phyloP scores from a whole-genome alignment of 92 coral and sea anemone genomes.

The Actinostola sp. region DNA sequence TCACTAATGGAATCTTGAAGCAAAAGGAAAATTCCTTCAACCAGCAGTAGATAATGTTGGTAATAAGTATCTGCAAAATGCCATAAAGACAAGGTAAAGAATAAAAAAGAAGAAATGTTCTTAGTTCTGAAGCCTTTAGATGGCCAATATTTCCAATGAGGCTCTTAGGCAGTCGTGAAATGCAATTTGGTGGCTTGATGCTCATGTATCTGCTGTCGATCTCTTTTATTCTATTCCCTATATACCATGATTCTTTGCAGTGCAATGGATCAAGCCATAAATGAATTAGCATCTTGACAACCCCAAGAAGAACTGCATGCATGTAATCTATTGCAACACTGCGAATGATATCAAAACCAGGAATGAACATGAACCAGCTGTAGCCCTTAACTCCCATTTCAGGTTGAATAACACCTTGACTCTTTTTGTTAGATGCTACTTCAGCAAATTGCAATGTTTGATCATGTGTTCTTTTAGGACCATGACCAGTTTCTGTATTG shows the following conservation, averaged over 20 bases:
- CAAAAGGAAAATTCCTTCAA: no score
- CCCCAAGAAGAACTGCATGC: slow-evolving; percentile 28
- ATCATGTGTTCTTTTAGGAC: no score
- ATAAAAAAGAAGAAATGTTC: slow-evolving; percentile 49
- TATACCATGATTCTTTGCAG: not conserved
- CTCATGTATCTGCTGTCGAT: slow-evolving; percentile 17
- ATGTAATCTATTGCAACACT: slow-evolving; percentile 37
- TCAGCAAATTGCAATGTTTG: no score
- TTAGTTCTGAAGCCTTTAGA: slow-evolving; percentile 40
- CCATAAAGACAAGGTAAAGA: slow-evolving; percentile 56
- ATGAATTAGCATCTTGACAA: slow-evolving; percentile 27
- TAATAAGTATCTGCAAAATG: slow-evolving; percentile 45
- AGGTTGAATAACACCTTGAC: no score
- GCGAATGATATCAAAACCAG: slow-evolving; percentile 20
- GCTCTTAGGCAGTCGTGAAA: slow-evolving; percentile 42
- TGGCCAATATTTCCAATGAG: slow-evolving; percentile 32
- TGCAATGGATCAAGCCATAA: slow-evolving; percentile 26
- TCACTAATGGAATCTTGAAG: slow-evolving; percentile 4
- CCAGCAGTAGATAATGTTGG: slow-evolving; percentile 53
- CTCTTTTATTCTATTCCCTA: slow-evolving; percentile 11
- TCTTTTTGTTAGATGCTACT: no score
- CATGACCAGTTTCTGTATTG: no score
- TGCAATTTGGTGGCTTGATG: slow-evolving; percentile 40
- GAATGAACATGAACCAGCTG: slow-evolving; percentile 13
- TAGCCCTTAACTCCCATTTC: not conserved